These are phyloP conservation scores for Pollenia griseotomentosa DNA, from an alignment of 2,888 invertebrate genomes.

Conservation along the genomic window DNA sequence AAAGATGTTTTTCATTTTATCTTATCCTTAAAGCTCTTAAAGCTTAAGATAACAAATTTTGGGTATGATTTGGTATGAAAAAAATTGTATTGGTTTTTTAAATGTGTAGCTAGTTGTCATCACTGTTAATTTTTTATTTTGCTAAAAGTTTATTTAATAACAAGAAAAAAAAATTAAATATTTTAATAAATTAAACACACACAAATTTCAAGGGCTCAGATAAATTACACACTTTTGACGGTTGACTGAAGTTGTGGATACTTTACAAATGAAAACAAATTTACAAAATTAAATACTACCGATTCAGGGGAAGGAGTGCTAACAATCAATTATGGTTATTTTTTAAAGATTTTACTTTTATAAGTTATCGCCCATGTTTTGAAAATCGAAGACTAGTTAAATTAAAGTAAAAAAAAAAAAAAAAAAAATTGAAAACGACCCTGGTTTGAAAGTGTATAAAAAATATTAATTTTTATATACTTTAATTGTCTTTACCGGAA, in stretches of 20 bases:
- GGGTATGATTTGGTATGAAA: not conserved
- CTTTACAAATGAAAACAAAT: slow-evolving; percentile 17
- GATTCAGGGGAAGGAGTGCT: not conserved
- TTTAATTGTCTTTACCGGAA: no score
- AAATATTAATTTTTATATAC: no score
- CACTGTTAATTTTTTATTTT: slow-evolving; percentile 27
- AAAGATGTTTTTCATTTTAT: not conserved
- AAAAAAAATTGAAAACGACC: no score
- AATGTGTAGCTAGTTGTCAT: slow-evolving; percentile 9
- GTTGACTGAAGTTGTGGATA: slow-evolving; percentile 53
- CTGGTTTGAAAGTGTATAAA: no score
- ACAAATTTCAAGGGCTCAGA: slow-evolving; percentile 65
- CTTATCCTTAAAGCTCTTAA: slow-evolving; percentile 2
- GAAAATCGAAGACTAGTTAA: no score
- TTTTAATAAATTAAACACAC: slow-evolving; percentile 30
- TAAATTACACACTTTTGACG: slow-evolving; percentile 55
- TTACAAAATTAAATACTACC: slow-evolving; percentile 8
- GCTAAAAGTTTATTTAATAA: not conserved
- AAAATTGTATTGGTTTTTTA: slow-evolving; percentile 2
- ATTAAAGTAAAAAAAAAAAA: no score
- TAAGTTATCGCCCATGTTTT: no score
- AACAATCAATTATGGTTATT: not conserved
- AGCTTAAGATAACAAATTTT: slow-evolving; percentile 30
- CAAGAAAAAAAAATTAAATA: slow-evolving; percentile 8
- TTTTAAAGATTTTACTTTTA: no score